Evolutionary conservation across 2,797 vertebrate genomes (phyloP).

Genomic region (Hippoglossus hippoglossus): DNA sequence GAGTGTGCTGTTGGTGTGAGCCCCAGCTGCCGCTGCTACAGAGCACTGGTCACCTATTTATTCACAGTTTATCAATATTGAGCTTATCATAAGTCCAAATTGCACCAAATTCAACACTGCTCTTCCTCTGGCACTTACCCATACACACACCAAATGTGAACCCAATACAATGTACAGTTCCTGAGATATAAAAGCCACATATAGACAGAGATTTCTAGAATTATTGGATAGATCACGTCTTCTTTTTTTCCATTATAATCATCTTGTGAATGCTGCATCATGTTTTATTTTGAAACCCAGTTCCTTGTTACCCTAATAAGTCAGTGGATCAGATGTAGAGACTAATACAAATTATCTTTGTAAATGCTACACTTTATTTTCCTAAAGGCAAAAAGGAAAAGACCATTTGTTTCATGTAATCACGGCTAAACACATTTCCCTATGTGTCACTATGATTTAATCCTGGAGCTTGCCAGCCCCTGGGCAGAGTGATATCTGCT

Average conservation of each 20-base stretch:
- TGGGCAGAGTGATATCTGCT: slow-evolving; percentile 9
- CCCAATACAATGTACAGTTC: too few relatives aligned
- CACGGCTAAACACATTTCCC: slow-evolving; percentile 18
- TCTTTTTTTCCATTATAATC: background rate
- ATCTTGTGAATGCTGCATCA: background rate
- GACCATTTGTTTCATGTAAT: slow-evolving; percentile 28
- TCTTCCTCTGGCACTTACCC: too few relatives aligned
- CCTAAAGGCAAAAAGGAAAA: slow-evolving; percentile 21
- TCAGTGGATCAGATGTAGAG: background rate
- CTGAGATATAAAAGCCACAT: too few relatives aligned
- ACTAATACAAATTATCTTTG: background rate
- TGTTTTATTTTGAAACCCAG: background rate
- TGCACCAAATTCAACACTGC: too few relatives aligned
- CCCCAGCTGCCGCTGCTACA: too few relatives aligned
- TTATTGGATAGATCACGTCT: too few relatives aligned
- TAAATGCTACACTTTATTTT: slow-evolving; percentile 10
- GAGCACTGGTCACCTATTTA: too few relatives aligned
- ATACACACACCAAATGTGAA: too few relatives aligned
- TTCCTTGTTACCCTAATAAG: background rate
- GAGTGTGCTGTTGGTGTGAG: too few relatives aligned
- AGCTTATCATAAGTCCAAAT: too few relatives aligned
- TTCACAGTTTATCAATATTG: too few relatives aligned
- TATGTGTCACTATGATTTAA: slow-evolving; percentile 21
- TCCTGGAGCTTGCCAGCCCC: background rate
- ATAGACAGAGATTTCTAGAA: too few relatives aligned